Conservation (phyloP, 2,797 vertebrate species). For the Anolis apletophallus region DNA sequence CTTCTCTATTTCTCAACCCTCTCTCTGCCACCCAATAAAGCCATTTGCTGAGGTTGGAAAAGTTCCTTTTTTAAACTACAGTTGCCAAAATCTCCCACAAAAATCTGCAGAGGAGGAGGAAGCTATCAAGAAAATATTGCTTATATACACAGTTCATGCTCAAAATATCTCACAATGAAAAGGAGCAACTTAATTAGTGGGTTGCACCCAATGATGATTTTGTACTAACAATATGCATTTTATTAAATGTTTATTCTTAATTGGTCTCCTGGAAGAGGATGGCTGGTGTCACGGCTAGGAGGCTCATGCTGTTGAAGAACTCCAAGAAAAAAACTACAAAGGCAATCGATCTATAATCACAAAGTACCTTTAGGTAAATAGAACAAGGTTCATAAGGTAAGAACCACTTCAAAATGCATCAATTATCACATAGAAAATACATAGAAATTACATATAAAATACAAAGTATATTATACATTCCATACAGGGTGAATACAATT, state of each 20-base stretch:
- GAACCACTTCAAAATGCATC: too few relatives aligned
- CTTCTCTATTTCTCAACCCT: slow-evolving; percentile 8
- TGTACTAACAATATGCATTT: neutral
- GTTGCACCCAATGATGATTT: neutral
- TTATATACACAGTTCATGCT: neutral
- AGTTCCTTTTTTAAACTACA: neutral
- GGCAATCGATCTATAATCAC: too few relatives aligned
- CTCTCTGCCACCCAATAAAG: neutral
- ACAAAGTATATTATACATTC: too few relatives aligned
- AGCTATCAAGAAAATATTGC: neutral
- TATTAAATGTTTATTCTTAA: neutral
- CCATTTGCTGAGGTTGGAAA: neutral
- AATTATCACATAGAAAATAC: too few relatives aligned
- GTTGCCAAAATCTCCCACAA: neutral
- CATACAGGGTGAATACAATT: too few relatives aligned
- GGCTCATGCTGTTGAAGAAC: neutral
- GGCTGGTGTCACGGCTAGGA: neutral
- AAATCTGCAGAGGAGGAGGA: neutral
- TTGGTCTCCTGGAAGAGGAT: neutral
- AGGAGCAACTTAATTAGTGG: neutral
- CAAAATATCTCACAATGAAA: neutral
- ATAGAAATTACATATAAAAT: too few relatives aligned
- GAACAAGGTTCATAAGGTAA: too few relatives aligned
- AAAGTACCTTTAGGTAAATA: too few relatives aligned
- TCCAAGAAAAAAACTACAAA: too few relatives aligned